Base-by-base conservation (phyloP, 1,140 invertebrate genomes). In the Physella acuta region DNA sequence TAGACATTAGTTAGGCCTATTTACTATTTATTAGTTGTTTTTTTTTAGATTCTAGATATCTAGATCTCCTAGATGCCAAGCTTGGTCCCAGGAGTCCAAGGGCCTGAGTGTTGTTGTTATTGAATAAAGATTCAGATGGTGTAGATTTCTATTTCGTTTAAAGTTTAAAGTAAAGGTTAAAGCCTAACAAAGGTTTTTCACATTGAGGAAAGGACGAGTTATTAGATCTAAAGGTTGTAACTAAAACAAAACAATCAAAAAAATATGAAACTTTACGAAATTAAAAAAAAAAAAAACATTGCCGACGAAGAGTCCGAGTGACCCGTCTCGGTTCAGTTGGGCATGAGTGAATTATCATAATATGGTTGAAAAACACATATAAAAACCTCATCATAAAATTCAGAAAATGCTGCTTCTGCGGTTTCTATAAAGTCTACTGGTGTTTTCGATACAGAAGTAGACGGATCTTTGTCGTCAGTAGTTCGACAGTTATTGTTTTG, bases 371-470 rank as follows among this genome's bases (percentile, higher is more conserved):
- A 28, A 20, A 49, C 3, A 20, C 2, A 53, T 26, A 36, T 24
- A 55, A 52, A 37, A 24, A 68, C 66, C 66, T 68, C 66, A 33
- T 60, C 56, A 60, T 68, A 68, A n/a, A 59, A 68, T 68, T 68
- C 66, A 2, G 66, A 68, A 51, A 68, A 68, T 11, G 56, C 53
- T 55, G 55, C 56, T 24, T 68, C 66, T 26, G 2, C 24, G n/a
- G 3, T 4, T 20, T 37, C 62, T 4, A 1, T 24, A 20, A 5
- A 11, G 3, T 4, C 5, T 33, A 33, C 1, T 24, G 14, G 39
- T 33, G 26, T 39, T 3, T 33, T n/a, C 37, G 34, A 55, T 8
- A 36, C n/a, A 34, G 34, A 24, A 67, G 33, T 30, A 36, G 64
- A 26, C 20, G 30, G 56, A 30, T 20, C 39, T 26, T 17, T 58